phyloP scores from a whole-genome alignment of 2,888 invertebrate species.

The Lasioglossum figueresi region DNA sequence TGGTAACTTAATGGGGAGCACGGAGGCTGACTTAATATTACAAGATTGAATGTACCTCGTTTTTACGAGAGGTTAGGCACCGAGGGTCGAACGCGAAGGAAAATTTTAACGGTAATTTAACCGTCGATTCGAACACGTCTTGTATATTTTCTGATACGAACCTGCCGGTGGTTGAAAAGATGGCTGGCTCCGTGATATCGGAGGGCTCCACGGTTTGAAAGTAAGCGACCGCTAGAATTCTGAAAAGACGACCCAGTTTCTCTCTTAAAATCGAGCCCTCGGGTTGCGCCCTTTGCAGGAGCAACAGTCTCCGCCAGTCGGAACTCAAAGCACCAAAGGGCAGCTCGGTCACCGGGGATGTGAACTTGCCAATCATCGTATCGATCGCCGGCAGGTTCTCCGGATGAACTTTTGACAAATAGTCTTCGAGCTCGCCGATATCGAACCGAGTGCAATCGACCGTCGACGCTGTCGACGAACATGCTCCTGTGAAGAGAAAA shows the following conservation, averaged over 20 bases:
- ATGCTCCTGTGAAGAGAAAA: slow-evolving; percentile 16
- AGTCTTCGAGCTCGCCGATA: slow-evolving; percentile 49
- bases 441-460: slow-evolving; percentile 57
- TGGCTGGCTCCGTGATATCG: neutral
- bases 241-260: slow-evolving; percentile 68
- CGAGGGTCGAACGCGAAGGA: neutral
- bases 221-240: slow-evolving; percentile 69
- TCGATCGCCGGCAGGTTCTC: slow-evolving; percentile 50
- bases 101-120: neutral
- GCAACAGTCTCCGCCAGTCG: slow-evolving; percentile 73
- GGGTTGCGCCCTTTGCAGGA: slow-evolving; percentile 65
- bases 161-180: neutral
- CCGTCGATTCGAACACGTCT: neutral
- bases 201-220: slow-evolving; percentile 52
- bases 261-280: slow-evolving; percentile 59
- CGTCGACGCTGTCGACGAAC: neutral
- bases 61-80: neutral
- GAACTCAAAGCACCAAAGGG: slow-evolving; percentile 72
- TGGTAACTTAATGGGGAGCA: too few species aligned
- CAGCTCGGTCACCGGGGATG: slow-evolving; percentile 43
- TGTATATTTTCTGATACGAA: slow-evolving; percentile 24
- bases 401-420: slow-evolving; percentile 52
- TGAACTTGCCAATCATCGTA: slow-evolving; percentile 51
- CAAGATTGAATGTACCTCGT: neutral
- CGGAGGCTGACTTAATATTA: neutral